These are phyloP conservation scores for Anser cygnoides DNA, from an alignment of 2,113 vertebrate species.

Conservation along the genomic window DNA sequence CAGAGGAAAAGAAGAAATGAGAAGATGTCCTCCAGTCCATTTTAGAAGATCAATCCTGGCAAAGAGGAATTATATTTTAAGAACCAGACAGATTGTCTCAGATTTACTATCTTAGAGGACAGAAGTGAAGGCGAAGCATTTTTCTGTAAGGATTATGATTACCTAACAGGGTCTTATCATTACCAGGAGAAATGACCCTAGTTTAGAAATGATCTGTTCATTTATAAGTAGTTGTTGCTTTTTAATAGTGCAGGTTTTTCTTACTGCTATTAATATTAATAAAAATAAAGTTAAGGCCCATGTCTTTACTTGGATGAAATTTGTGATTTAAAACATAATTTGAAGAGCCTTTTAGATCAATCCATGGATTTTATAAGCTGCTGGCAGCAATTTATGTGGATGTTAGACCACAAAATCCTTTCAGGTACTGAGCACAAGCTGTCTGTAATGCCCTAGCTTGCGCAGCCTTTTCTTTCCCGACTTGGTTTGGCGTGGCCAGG, in stretches of 20 bases:
- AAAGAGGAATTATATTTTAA: conserved; percentile 42
- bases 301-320: conserved; percentile 8
- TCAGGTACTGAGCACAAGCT: background rate
- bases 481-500: accelerated
- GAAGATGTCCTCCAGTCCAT: background rate
- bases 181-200: conserved; percentile 6
- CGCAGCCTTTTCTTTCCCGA: background rate
- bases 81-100: conserved; percentile 39
- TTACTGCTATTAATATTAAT: background rate
- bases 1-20: background rate
- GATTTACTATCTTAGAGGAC: conserved; percentile 35
- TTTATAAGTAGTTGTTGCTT: conserved; percentile 39
- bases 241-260: background rate
- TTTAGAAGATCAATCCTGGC: conserved; percentile 33
- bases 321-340: background rate
- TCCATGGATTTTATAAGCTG: background rate
- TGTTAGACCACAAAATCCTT: background rate
- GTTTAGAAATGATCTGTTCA: background rate
- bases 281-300: background rate
- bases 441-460: background rate
- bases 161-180: background rate
- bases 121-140: background rate
- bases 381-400: background rate
- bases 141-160: conserved; percentile 49
- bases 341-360: background rate